These are phyloP conservation scores for Tautogolabrus adspersus DNA, from an alignment of 2,113 vertebrate genomes.

Conservation along the genomic window DNA sequence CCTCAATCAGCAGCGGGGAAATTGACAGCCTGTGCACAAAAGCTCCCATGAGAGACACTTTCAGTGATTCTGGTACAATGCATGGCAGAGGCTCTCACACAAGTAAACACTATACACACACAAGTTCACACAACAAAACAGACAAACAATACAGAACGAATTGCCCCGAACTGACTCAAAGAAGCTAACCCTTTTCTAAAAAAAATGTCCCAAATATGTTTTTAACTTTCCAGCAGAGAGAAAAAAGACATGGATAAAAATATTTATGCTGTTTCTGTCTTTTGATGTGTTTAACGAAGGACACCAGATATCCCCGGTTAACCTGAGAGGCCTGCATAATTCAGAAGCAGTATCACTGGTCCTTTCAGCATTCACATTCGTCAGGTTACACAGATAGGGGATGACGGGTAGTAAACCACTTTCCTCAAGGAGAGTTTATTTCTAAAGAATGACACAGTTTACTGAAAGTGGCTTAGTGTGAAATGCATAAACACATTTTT, in stretches of 20 bases:
- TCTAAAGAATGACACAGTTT: background rate
- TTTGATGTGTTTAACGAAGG: constrained; percentile 78
- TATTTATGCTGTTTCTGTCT: constrained; percentile 80
- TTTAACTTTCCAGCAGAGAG: background rate
- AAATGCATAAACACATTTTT: constrained; percentile 19
- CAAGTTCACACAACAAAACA: background rate
- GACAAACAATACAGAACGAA: background rate
- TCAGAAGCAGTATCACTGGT: constrained; percentile 84
- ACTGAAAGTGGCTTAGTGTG: background rate
- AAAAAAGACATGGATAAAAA: background rate
- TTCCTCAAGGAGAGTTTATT: constrained; percentile 35
- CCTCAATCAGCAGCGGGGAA: constrained; percentile 50
- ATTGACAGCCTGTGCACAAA: constrained; percentile 61
- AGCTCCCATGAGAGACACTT: constrained; percentile 29
- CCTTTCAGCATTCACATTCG: constrained; percentile 62
- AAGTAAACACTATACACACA: constrained; percentile 3
- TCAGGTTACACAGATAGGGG: constrained; percentile 76
- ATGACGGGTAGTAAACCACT: constrained; percentile 46
- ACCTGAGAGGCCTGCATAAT: constrained; percentile 92
- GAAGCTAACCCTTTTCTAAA: background rate
- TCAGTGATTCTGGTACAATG: constrained; percentile 19
- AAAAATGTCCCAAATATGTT: background rate
- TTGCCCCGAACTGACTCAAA: background rate
- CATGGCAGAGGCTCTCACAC: constrained; percentile 10
- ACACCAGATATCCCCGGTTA: constrained; percentile 88